phyloP scores from a whole-genome alignment of 2,888 invertebrate species.

The Atrina japonica region DNA sequence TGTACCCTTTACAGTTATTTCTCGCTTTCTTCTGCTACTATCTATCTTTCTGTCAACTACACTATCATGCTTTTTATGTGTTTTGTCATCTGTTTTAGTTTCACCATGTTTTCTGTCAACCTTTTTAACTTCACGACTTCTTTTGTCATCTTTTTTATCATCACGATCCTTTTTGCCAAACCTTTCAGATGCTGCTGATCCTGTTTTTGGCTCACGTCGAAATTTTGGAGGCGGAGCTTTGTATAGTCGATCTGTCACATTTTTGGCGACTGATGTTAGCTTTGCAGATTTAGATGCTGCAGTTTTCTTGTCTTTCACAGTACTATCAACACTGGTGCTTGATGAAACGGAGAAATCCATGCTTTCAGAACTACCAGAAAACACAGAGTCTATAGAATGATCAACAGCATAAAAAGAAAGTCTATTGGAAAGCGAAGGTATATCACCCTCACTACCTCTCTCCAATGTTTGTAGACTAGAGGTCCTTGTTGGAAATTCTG shows the following conservation, averaged over 20 bases:
- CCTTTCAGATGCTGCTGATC: conserved; percentile 35
- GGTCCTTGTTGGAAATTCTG: conserved; percentile 49
- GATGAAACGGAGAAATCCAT: conserved; percentile 29
- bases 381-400: conserved; percentile 34
- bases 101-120: not conserved
- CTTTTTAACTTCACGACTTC: not conserved
- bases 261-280: conserved; percentile 47
- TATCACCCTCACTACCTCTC: conserved; percentile 50
- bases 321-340: not conserved
- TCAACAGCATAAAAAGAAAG: conserved; percentile 26
- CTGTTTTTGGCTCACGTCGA: conserved; percentile 51
- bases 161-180: conserved; percentile 23
- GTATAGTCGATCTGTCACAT: conserved; percentile 68
- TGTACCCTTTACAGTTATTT: not conserved
- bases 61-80: not conserved
- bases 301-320: conserved; percentile 20
- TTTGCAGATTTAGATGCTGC: conserved; percentile 13
- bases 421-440: conserved; percentile 43
- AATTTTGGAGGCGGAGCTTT: conserved; percentile 60
- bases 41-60: too few species aligned
- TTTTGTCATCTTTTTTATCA: not conserved
- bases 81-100: conserved; percentile 7
- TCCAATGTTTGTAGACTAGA: conserved; percentile 56
- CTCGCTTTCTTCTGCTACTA: not conserved
- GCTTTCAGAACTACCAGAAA: conserved; percentile 31